Conservation (phyloP, 2,888 invertebrate species). For the Lacanobia oleracea region DNA sequence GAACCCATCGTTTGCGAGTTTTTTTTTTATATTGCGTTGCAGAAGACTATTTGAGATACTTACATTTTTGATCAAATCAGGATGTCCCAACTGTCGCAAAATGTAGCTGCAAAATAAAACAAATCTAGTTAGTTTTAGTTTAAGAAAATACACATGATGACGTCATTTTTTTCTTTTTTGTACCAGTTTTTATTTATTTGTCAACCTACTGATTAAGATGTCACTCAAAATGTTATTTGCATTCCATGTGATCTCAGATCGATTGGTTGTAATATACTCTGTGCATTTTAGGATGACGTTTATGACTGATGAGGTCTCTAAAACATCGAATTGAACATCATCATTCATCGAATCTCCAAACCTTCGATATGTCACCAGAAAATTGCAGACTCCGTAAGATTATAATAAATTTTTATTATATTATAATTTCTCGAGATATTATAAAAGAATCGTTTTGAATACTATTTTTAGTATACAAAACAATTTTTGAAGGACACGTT, state of each 20-base stretch:
- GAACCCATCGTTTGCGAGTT: background rate
- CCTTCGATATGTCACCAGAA: no score
- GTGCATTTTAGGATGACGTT: background rate
- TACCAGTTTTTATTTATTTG: background rate
- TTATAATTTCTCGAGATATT: no score
- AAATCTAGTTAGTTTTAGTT: slow-evolving; percentile 4
- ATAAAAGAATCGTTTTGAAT: no score
- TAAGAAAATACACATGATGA: slow-evolving; percentile 29
- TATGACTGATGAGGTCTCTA: background rate
- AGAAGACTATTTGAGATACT: slow-evolving; percentile 77
- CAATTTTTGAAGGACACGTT: no score
- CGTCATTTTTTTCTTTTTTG: slow-evolving; percentile 24
- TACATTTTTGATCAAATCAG: slow-evolving; percentile 93
- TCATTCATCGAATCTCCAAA: no score
- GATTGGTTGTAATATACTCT: background rate
- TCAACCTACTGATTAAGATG: background rate
- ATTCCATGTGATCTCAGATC: background rate
- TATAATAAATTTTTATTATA: no score
- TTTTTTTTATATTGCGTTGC: background rate
- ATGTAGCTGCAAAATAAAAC: slow-evolving; percentile 91
- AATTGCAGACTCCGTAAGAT: no score
- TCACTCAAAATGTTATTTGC: background rate
- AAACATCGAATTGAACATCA: no score
- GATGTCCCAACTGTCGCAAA: slow-evolving; percentile 93
- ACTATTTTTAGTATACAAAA: no score